These are phyloP conservation scores for Chelonoidis abingdonii DNA, from an alignment of 2,113 vertebrate species.

Conservation along the genomic window DNA sequence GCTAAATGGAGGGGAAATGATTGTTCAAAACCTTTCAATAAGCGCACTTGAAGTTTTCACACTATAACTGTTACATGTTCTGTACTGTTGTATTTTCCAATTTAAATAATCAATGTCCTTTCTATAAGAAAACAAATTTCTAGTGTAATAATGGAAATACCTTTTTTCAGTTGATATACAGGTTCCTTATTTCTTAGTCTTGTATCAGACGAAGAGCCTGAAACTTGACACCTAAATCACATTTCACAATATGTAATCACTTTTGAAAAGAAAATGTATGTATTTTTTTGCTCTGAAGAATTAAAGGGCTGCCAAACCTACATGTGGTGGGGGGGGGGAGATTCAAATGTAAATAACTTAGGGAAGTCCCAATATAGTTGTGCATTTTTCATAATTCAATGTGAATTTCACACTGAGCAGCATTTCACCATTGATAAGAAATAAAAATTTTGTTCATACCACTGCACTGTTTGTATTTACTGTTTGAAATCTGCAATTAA, in stretches of 20 bases:
- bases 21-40: neutral
- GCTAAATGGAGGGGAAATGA: neutral
- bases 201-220: conserved; percentile 52
- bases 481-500: conserved; percentile 49
- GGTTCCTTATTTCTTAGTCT: conserved; percentile 51
- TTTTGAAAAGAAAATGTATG: conserved; percentile 65
- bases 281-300: conserved; percentile 69
- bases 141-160: conserved; percentile 14
- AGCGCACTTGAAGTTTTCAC: neutral
- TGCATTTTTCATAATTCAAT: conserved; percentile 77
- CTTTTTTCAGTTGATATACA: neutral
- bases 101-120: conserved; percentile 11
- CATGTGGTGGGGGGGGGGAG: conserved; percentile 45
- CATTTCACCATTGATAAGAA: conserved; percentile 80
- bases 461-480: conserved; percentile 73
- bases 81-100: conserved; percentile 13
- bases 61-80: conserved; percentile 10
- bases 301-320: conserved; percentile 76
- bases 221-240: conserved; percentile 52
- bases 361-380: conserved; percentile 72
- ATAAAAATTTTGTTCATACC: conserved; percentile 80
- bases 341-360: conserved; percentile 74
- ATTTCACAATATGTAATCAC: conserved; percentile 73
- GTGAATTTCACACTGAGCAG: conserved; percentile 78
- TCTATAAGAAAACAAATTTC: conserved; percentile 40